Conservation (phyloP, 2,797 vertebrate species). For the Myiotriccus ornatus region DNA sequence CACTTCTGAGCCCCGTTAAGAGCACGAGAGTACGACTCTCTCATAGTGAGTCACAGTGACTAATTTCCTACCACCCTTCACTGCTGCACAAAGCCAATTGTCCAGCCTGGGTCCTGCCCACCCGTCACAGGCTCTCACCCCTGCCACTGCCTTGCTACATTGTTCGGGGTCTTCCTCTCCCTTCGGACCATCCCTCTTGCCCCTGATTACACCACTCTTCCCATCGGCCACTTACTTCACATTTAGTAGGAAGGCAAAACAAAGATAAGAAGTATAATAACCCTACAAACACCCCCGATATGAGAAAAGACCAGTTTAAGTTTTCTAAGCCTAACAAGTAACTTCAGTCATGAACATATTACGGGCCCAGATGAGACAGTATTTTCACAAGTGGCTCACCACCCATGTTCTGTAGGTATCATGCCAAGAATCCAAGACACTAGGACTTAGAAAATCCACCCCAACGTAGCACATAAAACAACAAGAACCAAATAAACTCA, state of each 20-base stretch:
- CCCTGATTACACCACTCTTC: conserved; percentile 8
- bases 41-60: conserved; percentile 66
- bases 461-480: neutral
- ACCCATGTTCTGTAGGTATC: neutral
- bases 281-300: neutral
- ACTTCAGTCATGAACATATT: neutral
- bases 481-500: neutral
- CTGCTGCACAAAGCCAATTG: conserved; percentile 43
- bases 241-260: neutral
- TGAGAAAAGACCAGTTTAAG: fast-evolving
- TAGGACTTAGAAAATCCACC: neutral
- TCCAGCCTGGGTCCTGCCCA: conserved; percentile 24
- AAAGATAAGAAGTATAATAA: neutral
- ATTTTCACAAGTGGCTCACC: neutral
- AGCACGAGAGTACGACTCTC: neutral
- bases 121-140: neutral
- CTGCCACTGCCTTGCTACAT: conserved; percentile 41
- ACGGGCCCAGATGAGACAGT: fast-evolving
- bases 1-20: neutral
- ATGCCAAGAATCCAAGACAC: neutral
- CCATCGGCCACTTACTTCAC: neutral
- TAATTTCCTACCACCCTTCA: conserved; percentile 64
- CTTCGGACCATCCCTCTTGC: neutral
- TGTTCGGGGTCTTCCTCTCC: conserved; percentile 40
- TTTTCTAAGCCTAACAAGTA: neutral